Evolutionary conservation across 2,797 vertebrate genomes (phyloP), one percentile per base, ranked within the genome.

Genomic region (Babyrousa celebensis): DNA sequence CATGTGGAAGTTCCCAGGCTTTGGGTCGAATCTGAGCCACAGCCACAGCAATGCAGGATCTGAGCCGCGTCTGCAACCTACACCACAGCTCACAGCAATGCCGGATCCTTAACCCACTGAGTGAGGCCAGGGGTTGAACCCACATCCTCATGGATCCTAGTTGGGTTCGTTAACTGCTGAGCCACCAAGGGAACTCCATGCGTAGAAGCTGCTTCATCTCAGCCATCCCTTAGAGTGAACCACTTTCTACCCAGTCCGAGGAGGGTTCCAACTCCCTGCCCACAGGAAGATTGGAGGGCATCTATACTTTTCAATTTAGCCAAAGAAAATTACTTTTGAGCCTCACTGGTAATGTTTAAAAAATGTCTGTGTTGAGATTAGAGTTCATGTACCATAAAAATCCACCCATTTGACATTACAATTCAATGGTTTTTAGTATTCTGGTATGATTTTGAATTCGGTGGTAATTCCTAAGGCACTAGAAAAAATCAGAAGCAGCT

Each of bases 281-380:
- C 82, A 43, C 4, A 11, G 65, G 67, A 32, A 67, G 48, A 12
- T 27, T 8, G 23, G 91, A 93, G 54, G 68, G 18, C 62, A 70
- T 54, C 70, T 92, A n/a, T 92, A 63, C 20, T 83, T 94, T 93
- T 86, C 74, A 71, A 93, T 60, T 54, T 36, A 54, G 65, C 20
- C 48, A 83, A 88, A 93, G 60, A 79, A 90, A 87, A 85, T 23
- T 80, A 80, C 63, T 77, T 63, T 90, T 18, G 17, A 85, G 82
- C 48, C n/a, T 74, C 20, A 54, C 91, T 78, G 56, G 54, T 29
- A 65, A 20, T 87, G 27, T 78, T 83, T 56, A 40, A 43, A 90
- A 75, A 58, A 29, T 27, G 8, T 27, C 15, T 80, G 67, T 72
- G 67, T 72, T 48, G 48, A 63, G 32, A 77, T 67, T 32, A 71